Base-by-base conservation (phyloP, 2,113 vertebrate genomes). In the Calonectris borealis region DNA sequence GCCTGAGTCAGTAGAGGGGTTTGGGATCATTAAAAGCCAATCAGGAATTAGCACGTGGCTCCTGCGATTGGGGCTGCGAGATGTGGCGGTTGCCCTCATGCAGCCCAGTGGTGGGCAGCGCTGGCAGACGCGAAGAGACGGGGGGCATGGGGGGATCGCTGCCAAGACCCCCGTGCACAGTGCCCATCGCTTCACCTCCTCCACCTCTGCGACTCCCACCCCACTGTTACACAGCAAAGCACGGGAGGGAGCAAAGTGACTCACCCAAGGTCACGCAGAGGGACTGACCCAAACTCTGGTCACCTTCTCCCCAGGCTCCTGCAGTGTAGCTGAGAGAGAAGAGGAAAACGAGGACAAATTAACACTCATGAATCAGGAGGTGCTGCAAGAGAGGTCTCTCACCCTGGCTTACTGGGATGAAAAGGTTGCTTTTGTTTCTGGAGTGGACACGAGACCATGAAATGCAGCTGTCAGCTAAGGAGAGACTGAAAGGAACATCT, bases 11-110 rank as follows among this genome's bases (percentile, higher is more conserved):
- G 87, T 60, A 55, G 91, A 34, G 27, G 89, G 90, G 55, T 83
- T 83, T 93, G 89, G 93, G 94, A 94, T 96, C 96, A 95, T 93
- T 97, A 94, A 90, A 91, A 96, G 87, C 87, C 0, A 0, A 88
- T 78, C 58, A 68, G 93, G 94, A 96, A 91, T 93, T 91, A 94
- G 38, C 83, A 32, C 6, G 19, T 18, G 38, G 66, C 70, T 92
- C 77, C 86, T 62, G 82, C 0, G 4, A 44, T 2, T 0, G 17
- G 61, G 80, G 69, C 49, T 80, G 85, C 2, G 7, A 89, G 82
- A 69, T 62, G 71, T 3, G 17, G 64, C 3, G 7, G 34, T 46
- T 42, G 65, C 3, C 14, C 55, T 71, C 10, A 0, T 49, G 57
- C 51, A 71, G 68, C 86, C 69, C 34, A 6, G 60, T 10, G 65